Conservation (phyloP, 2,888 invertebrate species). For the Cephonodes hylas region DNA sequence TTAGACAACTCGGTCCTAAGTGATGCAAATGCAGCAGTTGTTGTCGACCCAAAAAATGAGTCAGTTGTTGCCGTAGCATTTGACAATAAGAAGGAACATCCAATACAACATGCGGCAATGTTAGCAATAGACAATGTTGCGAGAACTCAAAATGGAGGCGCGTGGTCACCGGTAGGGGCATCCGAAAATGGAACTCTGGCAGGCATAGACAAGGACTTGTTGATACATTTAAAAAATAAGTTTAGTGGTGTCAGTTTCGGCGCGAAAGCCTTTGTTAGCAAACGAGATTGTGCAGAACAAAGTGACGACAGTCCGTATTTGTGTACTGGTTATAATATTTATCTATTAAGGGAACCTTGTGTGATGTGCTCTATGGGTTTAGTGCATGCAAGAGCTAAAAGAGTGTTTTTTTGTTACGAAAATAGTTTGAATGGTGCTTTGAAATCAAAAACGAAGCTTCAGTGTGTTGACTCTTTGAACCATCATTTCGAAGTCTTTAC, state of each 20-base stretch:
- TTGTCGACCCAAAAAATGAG: conserved; percentile 86
- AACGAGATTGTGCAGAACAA: conserved; percentile 39
- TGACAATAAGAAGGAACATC: conserved; percentile 82
- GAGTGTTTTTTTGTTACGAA: conserved; percentile 87
- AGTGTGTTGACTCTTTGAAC: conserved; percentile 89
- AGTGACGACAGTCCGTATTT: conserved; percentile 84
- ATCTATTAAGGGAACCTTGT: conserved; percentile 93
- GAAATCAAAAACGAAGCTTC: conserved; percentile 86
- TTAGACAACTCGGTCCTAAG: conserved; percentile 26
- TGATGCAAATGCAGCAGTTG: conserved; percentile 68
- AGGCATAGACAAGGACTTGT: conserved; percentile 68
- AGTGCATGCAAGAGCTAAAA: conserved; percentile 91
- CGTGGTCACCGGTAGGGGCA: conserved; percentile 66
- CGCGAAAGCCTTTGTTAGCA: conserved; percentile 58
- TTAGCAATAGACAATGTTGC: conserved; percentile 93
- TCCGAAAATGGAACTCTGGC: conserved; percentile 22
- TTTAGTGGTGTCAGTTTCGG: conserved; percentile 69
- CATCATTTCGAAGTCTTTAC: conserved; percentile 95
- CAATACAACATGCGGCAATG: conserved; percentile 92
- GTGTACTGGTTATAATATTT: conserved; percentile 93
- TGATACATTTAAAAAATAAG: conserved; percentile 52
- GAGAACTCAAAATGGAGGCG: conserved; percentile 89
- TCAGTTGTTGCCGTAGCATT: conserved; percentile 85
- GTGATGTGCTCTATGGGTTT: conserved; percentile 97
- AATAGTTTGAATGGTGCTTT: conserved; percentile 85